These are phyloP conservation scores for Mirounga angustirostris DNA, from an alignment of 2,113 vertebrate genomes.

Conservation along the genomic window DNA sequence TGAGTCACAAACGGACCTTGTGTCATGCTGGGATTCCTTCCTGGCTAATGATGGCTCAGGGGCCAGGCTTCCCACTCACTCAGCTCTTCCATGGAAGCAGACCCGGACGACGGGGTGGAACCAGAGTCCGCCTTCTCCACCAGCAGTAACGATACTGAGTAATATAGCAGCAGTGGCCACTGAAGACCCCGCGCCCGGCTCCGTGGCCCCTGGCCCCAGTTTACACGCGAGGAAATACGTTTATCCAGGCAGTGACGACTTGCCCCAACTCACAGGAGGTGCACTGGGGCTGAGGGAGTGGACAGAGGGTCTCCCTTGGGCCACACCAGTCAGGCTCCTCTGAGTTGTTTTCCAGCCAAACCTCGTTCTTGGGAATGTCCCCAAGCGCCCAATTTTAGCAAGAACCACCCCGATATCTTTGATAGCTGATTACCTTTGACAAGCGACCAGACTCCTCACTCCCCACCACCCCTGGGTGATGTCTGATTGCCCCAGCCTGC, in stretches of 20 bases:
- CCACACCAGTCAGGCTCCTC: background rate
- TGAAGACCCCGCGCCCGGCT: background rate
- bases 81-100: background rate
- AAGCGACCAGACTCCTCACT: background rate
- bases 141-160: background rate
- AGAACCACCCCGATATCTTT: background rate
- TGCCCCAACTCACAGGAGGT: background rate
- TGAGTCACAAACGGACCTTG: background rate
- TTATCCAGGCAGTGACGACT: background rate
- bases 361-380: background rate
- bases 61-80: background rate
- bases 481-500: background rate
- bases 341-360: background rate
- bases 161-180: fast-evolving
- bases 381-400: background rate
- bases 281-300: background rate
- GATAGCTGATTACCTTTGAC: background rate
- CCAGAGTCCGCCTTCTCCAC: background rate
- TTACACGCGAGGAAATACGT: background rate
- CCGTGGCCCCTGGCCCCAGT: background rate
- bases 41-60: background rate
- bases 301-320: background rate
- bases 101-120: background rate
- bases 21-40: background rate
- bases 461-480: background rate